phyloP scores from a whole-genome alignment of 2,888 invertebrate genomes.

The Rosalia funebris region DNA sequence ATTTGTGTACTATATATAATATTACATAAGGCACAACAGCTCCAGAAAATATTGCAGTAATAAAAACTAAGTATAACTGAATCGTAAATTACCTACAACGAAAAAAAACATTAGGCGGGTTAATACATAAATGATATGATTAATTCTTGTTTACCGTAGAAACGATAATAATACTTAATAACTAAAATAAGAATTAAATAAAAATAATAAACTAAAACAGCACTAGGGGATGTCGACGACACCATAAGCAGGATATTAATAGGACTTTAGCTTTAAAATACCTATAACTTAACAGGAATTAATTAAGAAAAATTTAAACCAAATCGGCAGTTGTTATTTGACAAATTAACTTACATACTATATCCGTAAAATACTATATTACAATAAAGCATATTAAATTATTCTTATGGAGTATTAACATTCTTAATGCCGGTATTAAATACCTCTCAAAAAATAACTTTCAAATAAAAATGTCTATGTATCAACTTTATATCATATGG shows the following conservation, averaged over 20 bases:
- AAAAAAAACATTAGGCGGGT: slow-evolving; percentile 44
- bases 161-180: slow-evolving; percentile 26
- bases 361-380: neutral
- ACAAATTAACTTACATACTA: neutral
- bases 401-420: too few species aligned
- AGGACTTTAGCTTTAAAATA: too few species aligned
- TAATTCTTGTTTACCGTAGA: slow-evolving; percentile 58
- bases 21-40: slow-evolving; percentile 58
- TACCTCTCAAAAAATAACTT: too few species aligned
- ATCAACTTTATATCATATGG: slow-evolving; percentile 57
- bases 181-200: slow-evolving; percentile 13
- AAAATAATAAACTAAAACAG: slow-evolving; percentile 21
- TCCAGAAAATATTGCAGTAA: slow-evolving; percentile 50
- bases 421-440: too few species aligned
- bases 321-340: slow-evolving; percentile 6
- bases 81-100: slow-evolving; percentile 39
- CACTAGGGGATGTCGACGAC: neutral
- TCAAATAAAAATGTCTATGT: too few species aligned
- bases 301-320: too few species aligned
- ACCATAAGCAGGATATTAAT: neutral
- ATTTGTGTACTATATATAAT: slow-evolving; percentile 10
- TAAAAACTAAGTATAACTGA: slow-evolving; percentile 37
- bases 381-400: neutral
- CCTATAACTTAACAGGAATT: too few species aligned
- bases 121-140: slow-evolving; percentile 59